These are phyloP conservation scores for Zaprionus kolodkinae DNA, from an alignment of 1,140 invertebrate species.

Conservation along the genomic window DNA sequence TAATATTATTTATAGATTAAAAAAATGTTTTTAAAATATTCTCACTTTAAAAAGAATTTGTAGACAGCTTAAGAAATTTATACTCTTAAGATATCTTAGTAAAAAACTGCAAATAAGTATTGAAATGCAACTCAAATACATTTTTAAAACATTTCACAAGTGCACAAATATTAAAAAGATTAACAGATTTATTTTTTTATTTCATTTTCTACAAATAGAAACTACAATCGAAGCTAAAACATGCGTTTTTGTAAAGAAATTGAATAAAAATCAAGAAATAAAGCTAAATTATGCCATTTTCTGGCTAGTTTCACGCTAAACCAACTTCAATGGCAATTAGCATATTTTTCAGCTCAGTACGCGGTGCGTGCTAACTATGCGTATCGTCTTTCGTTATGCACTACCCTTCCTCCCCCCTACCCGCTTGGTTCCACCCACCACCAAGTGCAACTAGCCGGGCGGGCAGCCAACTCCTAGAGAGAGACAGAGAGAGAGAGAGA, in stretches of 20 bases:
- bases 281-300: background rate
- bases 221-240: background rate
- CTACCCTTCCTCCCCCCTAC: background rate
- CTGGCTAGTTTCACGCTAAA: background rate
- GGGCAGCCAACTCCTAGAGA: slow-evolving; percentile 21
- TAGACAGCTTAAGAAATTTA: background rate
- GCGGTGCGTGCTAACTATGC: background rate
- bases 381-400: background rate
- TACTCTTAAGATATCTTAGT: background rate
- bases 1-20: no score
- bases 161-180: background rate
- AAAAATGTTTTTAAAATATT: no score
- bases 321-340: slow-evolving; percentile 3
- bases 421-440: background rate
- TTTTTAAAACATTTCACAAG: background rate
- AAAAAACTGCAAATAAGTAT: background rate
- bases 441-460: slow-evolving; percentile 16
- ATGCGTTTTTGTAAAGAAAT: background rate
- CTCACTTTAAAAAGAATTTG: background rate
- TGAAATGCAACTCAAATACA: background rate
- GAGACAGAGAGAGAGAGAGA: background rate
- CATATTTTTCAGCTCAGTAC: background rate
- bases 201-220: background rate
- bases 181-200: background rate
- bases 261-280: slow-evolving; percentile 8